A percentile compares a stretch with the other conserved stretches of the same genome.
phyloP scores from a whole-genome alignment of 2,113 vertebrate genomes.

The Arenaria interpres region DNA sequence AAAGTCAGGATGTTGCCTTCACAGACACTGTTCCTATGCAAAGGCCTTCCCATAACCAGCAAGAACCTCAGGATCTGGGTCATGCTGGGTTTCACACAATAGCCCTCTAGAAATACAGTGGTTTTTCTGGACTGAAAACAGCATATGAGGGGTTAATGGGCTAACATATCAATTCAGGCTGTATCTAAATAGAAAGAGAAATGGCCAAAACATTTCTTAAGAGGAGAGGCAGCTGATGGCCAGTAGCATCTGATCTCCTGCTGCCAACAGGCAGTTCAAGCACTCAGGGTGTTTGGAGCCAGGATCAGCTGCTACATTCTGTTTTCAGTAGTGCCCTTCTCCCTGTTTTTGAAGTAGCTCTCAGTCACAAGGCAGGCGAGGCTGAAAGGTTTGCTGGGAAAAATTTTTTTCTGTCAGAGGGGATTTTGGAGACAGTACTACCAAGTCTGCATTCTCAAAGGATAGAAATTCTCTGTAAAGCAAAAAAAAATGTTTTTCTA shows the following conservation, averaged over 20 bases:
- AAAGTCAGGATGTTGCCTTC: neutral
- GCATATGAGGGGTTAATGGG: neutral
- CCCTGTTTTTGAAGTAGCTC: neutral
- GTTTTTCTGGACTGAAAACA: neutral
- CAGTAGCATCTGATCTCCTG: neutral
- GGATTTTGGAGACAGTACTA: neutral
- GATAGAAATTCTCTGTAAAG: neutral
- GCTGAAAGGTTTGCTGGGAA: neutral
- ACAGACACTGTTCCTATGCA: neutral
- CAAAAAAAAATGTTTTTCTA: neutral
- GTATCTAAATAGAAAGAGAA: neutral
- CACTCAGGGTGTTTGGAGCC: neutral
- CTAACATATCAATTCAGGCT: neutral
- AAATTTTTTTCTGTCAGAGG: neutral
- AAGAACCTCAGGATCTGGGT: too few species aligned
- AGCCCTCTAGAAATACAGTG: fast-evolving
- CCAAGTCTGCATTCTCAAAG: neutral
- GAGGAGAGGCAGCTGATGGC: neutral
- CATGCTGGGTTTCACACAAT: neutral
- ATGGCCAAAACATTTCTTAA: neutral
- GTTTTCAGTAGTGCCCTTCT: neutral
- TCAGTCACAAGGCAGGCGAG: neutral
- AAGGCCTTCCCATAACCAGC: neutral
- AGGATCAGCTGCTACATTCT: neutral
- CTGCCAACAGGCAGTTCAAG: neutral